Evolutionary conservation across 1,140 invertebrate genomes (phyloP).

Genomic region (Heliconius hewitsoni): DNA sequence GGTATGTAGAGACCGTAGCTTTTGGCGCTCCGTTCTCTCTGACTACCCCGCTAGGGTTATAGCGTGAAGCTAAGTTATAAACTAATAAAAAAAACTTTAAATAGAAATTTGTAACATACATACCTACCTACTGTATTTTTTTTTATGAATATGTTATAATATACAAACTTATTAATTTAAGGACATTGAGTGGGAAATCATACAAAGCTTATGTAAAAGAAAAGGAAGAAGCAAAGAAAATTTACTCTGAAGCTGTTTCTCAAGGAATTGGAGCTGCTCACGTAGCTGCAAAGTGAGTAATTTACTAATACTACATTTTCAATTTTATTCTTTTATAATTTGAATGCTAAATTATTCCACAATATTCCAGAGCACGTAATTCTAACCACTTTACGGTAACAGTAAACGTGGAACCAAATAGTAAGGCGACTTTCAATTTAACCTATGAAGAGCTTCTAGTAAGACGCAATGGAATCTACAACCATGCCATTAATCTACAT

Average conservation of each 20-base stretch:
- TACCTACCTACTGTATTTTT: background rate
- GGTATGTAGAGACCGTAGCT: too few species aligned
- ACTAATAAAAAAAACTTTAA: too few species aligned
- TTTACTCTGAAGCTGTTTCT: conserved; percentile 83
- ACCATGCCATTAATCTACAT: conserved; percentile 84
- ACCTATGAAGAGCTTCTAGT: conserved; percentile 85
- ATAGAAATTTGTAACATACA: too few species aligned
- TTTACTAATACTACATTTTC: background rate
- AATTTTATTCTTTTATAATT: background rate
- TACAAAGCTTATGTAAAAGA: conserved; percentile 74
- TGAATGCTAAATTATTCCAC: background rate
- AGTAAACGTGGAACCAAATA: conserved; percentile 83
- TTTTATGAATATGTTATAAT: conserved; percentile 1
- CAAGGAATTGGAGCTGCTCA: conserved; percentile 84
- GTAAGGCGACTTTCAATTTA: conserved; percentile 83
- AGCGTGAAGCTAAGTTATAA: too few species aligned
- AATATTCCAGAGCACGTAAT: conserved; percentile 81
- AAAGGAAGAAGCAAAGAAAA: conserved; percentile 84
- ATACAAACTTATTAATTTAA: conserved; percentile 38
- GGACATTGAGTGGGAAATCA: conserved; percentile 66
- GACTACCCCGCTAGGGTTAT: too few species aligned
- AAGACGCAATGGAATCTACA: conserved; percentile 82
- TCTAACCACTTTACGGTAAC: conserved; percentile 84
- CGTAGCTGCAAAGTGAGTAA: conserved; percentile 79
- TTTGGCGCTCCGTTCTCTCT: too few species aligned